Percentiles rank a stretch among this genome's conserved stretches.
Conservation (phyloP, 2,113 vertebrate genomes). For the Acanthochromis polyacanthus region DNA sequence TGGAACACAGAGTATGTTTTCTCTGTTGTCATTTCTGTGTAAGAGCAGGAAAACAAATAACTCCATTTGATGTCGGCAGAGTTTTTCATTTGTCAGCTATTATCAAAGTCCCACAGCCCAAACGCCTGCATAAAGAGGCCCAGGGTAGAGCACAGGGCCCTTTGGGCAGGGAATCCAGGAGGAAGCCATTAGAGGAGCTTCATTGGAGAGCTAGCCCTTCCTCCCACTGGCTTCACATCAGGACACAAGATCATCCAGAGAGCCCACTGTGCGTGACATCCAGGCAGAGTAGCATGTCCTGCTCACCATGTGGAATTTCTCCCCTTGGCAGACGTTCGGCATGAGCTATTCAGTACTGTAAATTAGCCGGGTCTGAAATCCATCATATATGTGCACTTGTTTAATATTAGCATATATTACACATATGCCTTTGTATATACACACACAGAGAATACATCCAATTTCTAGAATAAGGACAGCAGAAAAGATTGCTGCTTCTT, state of each 20-base stretch:
- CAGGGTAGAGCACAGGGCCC: constrained; percentile 39
- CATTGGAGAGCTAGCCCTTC: constrained; percentile 38
- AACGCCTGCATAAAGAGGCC: constrained; percentile 33
- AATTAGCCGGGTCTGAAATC: constrained; percentile 16
- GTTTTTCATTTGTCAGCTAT: constrained; percentile 66
- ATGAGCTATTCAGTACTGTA: constrained; percentile 34
- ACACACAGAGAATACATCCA: background rate
- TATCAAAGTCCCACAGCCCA: constrained; percentile 39
- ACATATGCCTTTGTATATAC: background rate
- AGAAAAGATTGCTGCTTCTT: constrained; percentile 6
- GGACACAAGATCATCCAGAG: constrained; percentile 59
- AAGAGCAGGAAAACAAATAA: constrained; percentile 44
- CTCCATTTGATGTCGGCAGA: constrained; percentile 52
- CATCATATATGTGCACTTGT: too few species aligned
- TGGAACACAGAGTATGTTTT: constrained; percentile 16
- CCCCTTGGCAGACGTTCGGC: constrained; percentile 26
- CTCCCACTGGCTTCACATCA: constrained; percentile 51
- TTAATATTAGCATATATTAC: constrained; percentile 1
- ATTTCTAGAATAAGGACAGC: constrained; percentile 6
- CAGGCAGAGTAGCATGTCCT: constrained; percentile 34
- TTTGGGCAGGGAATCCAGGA: constrained; percentile 62
- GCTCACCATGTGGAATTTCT: constrained; percentile 52
- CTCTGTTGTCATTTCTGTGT: constrained; percentile 47
- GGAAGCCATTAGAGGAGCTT: constrained; percentile 61
- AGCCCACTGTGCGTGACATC: constrained; percentile 58